These are phyloP conservation scores for Eurosta solidaginis DNA, from an alignment of 1,140 invertebrate genomes.

Conservation along the genomic window DNA sequence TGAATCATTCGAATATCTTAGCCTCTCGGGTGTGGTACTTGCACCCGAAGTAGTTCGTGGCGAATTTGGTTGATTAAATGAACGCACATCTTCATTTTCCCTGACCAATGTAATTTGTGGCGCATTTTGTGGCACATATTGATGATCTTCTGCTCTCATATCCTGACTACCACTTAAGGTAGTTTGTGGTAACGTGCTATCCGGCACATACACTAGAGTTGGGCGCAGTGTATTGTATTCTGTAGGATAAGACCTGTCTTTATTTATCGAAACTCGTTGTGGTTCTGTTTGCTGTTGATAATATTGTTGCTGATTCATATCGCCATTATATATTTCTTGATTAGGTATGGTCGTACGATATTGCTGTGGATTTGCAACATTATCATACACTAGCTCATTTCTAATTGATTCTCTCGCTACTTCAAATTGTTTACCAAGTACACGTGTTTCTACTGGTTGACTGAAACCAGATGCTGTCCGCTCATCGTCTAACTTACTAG, in stretches of 20 bases:
- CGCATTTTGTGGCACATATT: too few species aligned
- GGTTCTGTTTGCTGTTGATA: neutral
- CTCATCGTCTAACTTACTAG: too few species aligned
- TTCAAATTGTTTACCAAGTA: neutral
- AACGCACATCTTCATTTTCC: neutral
- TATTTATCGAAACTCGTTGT: neutral
- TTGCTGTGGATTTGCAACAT: too few species aligned
- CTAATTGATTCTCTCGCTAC: neutral
- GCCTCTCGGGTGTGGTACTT: too few species aligned
- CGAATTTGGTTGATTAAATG: neutral
- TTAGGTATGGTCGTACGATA: too few species aligned
- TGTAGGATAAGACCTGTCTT: neutral
- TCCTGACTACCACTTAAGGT: too few species aligned
- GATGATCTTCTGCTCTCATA: too few species aligned
- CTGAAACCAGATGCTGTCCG: neutral
- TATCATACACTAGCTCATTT: too few species aligned
- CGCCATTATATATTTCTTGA: too few species aligned
- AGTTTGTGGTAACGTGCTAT: neutral
- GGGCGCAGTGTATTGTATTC: neutral
- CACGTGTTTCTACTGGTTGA: neutral
- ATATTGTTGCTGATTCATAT: neutral
- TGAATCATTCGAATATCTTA: too few species aligned
- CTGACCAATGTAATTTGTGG: too few species aligned
- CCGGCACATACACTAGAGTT: neutral
- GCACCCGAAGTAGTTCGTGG: too few species aligned